Base-by-base conservation (phyloP, 2,888 invertebrate species). In the Notodonta ziczac region DNA sequence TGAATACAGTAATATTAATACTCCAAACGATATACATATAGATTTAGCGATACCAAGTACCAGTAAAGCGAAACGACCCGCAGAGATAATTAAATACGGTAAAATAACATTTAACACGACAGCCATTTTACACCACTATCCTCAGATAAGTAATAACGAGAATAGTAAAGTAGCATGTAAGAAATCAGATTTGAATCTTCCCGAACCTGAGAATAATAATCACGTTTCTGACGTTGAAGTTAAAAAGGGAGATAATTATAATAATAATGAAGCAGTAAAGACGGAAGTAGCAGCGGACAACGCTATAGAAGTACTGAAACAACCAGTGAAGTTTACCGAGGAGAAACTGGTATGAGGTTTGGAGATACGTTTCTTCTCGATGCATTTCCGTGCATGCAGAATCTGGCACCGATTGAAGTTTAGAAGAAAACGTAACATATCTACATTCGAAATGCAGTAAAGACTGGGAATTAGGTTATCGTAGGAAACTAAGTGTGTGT, bases 291-390 rank as follows among this genome's bases (percentile, higher is more conserved):
- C 77, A 73, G 69, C 83, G 72, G 64, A 80, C 73, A 68, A 75
- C 80, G 60, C 67, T 16, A 56, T 69, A 39, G 86, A 88, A 66
- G 73, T 85, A 44, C 72, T 84, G 56, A 87, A 85, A 69, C 84
- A 89, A 61, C 86, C 91, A 46, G 85, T 88, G 5, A 93, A 91
- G 69, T 92, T 93, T 69, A 84, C 91, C 44, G 93, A 93, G 82
- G 93, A 93, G 72, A 93, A 93, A 63, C 90, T 93, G 74, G 93
- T 93, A 89, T 93, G 89, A 93, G 84, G 82, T 77, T 88, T 82
- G 83, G 84, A 84, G 83, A 77, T 65, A 70, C 76, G 73, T 56
- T 84, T 87, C 77, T 86, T 81, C 78, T 84, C 82, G 16, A 66
- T 86, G 63, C 83, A 85, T 69, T 86, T 85, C 74, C 76, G 80